Conservation (phyloP, 2,113 vertebrate genomes). For the Spermophilus dauricus region DNA sequence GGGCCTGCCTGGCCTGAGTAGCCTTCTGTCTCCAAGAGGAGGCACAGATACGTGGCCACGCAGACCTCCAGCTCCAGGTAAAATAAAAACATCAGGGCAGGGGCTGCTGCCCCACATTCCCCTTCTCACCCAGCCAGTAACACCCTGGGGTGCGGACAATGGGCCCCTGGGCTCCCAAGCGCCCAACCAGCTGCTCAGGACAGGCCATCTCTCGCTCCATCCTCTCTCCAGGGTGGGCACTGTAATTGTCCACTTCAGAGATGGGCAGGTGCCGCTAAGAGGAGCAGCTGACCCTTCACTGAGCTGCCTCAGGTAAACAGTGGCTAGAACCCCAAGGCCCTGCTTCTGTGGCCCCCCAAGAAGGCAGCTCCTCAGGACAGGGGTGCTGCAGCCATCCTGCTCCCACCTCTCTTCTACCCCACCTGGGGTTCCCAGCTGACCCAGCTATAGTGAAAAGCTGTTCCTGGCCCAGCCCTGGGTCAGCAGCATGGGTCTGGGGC, state of each 20-base stretch:
- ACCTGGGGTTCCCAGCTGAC: background rate
- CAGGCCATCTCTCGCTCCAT: accelerated
- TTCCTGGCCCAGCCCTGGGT: background rate
- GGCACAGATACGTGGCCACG: background rate
- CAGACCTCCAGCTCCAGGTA: accelerated
- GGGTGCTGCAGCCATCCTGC: accelerated
- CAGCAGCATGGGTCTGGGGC: background rate
- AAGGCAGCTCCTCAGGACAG: background rate
- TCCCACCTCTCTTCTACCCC: too few relatives aligned
- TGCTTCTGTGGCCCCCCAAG: too few relatives aligned
- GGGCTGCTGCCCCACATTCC: accelerated
- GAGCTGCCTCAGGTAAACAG: accelerated
- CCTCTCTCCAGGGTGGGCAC: background rate
- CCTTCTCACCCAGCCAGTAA: background rate
- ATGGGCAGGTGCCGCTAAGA: too few relatives aligned
- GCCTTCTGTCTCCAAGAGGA: accelerated
- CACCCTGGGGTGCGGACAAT: accelerated
- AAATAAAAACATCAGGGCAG: accelerated
- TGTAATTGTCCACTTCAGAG: accelerated
- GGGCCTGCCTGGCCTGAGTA: accelerated
- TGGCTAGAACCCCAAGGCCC: background rate
- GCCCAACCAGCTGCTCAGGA: background rate
- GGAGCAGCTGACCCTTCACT: accelerated
- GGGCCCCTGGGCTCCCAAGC: accelerated
- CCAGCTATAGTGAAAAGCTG: background rate